A percentile compares a stretch with the other conserved stretches of the same genome.
phyloP scores from a whole-genome alignment of 2,113 vertebrate species.

The Gallinago undulata region DNA sequence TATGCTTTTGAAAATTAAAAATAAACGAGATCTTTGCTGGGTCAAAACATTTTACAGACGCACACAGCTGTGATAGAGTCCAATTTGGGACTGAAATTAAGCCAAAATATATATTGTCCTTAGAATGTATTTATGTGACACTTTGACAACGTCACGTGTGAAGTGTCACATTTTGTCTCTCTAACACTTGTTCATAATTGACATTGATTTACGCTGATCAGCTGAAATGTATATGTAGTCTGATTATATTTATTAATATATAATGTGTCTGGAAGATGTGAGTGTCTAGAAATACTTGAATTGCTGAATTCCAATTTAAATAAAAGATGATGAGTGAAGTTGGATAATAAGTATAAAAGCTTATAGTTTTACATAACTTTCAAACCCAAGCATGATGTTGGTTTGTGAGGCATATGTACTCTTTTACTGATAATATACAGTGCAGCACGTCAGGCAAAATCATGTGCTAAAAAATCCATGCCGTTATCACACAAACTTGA shows the following conservation, averaged over 20 bases:
- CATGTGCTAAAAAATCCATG: neutral
- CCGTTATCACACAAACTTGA: neutral
- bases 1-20: neutral
- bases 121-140: slow-evolving; percentile 6
- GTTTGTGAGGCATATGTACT: neutral
- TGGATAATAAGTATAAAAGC: neutral
- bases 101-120: slow-evolving; percentile 21
- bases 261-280: neutral
- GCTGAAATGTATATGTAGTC: neutral
- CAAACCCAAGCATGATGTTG: neutral
- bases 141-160: slow-evolving; percentile 48
- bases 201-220: slow-evolving; percentile 53
- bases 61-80: neutral
- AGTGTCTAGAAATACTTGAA: neutral
- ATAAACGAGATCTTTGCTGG: neutral
- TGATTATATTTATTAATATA: neutral
- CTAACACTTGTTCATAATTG: slow-evolving; percentile 20
- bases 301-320: neutral
- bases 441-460: neutral
- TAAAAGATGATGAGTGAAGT: neutral
- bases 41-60: neutral
- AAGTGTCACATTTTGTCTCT: slow-evolving; percentile 52
- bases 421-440: neutral
- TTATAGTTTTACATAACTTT: neutral
- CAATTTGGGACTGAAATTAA: neutral